These are phyloP conservation scores for Melieria picta DNA, from an alignment of 2,888 invertebrate species.

Conservation along the genomic window DNA sequence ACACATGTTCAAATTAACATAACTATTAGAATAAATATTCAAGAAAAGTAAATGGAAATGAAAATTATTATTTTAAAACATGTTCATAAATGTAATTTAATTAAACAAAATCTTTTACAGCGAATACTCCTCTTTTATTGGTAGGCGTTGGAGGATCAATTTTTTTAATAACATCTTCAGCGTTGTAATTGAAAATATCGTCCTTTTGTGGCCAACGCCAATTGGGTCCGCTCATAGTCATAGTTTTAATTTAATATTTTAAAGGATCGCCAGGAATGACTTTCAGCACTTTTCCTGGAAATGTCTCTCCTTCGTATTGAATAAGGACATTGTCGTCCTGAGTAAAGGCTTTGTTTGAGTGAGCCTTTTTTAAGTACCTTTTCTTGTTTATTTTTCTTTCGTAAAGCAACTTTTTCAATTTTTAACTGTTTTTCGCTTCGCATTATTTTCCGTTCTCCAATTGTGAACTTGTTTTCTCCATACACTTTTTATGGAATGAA, in stretches of 20 bases:
- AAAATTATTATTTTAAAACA: no score
- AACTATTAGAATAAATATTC: no score
- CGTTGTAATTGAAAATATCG: slow-evolving; percentile 16
- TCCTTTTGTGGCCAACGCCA: slow-evolving; percentile 28
- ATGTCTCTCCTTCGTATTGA: not conserved
- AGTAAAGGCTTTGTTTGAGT: slow-evolving; percentile 1
- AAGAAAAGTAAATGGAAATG: no score
- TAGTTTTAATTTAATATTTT: slow-evolving; percentile 26
- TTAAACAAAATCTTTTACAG: no score
- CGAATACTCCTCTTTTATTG: no score
- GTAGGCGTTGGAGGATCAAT: not conserved
- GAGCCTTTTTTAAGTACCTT: not conserved
- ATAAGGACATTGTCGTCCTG: not conserved
- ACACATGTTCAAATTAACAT: no score
- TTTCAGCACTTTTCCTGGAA: not conserved
- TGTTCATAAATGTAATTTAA: no score
- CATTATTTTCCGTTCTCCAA: no score
- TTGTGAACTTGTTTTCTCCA: no score
- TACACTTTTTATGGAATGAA: no score
- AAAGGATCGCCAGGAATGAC: not conserved
- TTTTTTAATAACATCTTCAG: slow-evolving; percentile 24
- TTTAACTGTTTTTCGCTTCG: not conserved
- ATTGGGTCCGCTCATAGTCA: slow-evolving; percentile 27
- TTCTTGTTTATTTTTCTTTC: not conserved
- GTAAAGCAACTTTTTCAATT: not conserved